phyloP scores from a whole-genome alignment of 2,113 vertebrate genomes.

The Uria lomvia region DNA sequence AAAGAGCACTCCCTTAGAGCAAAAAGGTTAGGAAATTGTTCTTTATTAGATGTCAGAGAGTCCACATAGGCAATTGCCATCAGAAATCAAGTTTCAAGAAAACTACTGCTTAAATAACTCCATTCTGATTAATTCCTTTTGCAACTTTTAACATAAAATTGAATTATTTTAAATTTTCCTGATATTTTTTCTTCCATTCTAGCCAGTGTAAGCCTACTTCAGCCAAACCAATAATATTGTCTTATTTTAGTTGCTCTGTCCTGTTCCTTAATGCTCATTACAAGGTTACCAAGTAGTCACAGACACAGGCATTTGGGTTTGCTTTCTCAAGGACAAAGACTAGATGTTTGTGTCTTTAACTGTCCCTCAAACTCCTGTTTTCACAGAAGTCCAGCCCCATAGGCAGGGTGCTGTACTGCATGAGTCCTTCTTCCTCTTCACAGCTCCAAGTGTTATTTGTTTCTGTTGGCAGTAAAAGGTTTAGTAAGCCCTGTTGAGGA shows the following conservation, averaged over 20 bases:
- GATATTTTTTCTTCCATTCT: neutral
- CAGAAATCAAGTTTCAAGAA: neutral
- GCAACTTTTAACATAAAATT: neutral
- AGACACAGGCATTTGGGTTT: neutral
- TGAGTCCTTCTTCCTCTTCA: neutral
- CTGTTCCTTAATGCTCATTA: neutral
- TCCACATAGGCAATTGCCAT: too few species aligned
- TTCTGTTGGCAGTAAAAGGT: neutral
- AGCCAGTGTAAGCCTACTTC: neutral
- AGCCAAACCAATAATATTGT: neutral
- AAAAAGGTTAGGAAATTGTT: neutral
- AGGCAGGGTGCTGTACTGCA: rapidly evolving
- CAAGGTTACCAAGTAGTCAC: neutral
- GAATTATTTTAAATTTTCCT: neutral
- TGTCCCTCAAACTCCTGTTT: neutral
- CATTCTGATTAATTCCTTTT: neutral
- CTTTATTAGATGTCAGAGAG: neutral
- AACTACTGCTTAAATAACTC: neutral
- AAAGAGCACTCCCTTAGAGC: neutral
- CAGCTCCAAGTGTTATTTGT: neutral
- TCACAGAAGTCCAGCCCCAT: neutral
- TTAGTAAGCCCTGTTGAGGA: neutral
- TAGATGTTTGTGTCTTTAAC: neutral
- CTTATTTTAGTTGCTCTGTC: neutral
- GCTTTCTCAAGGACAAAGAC: neutral